phyloP scores from a whole-genome alignment of 2,888 invertebrate species.

The Drosophila algonquin region DNA sequence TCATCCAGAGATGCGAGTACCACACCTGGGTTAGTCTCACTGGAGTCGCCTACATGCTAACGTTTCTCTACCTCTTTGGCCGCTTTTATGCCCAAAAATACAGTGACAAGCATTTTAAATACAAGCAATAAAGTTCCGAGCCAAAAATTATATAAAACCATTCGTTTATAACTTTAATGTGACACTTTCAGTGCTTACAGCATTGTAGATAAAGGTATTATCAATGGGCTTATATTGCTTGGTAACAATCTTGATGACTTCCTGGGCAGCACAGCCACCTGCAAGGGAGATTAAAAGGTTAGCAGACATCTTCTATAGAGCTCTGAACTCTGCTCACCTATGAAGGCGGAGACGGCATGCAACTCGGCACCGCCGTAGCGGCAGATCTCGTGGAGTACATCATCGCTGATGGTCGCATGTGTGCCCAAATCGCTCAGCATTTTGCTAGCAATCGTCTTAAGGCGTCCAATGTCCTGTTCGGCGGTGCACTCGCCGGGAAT shows the following conservation, averaged over 20 bases:
- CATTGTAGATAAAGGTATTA: constrained; percentile 98
- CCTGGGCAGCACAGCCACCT: constrained; percentile 97
- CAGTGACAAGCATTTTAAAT: constrained; percentile 7
- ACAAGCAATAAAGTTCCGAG: constrained; percentile 14
- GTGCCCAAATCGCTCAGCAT: constrained; percentile 94
- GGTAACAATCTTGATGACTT: constrained; percentile 97
- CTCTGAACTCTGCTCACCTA: constrained; percentile 85
- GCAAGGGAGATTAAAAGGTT: background rate
- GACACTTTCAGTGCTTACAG: constrained; percentile 92
- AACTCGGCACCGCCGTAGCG: constrained; percentile 97
- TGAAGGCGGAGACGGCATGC: constrained; percentile 96
- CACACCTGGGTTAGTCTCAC: constrained; percentile 96
- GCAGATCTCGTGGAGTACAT: constrained; percentile 97
- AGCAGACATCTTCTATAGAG: no score
- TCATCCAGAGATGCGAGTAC: constrained; percentile 92
- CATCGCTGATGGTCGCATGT: constrained; percentile 92
- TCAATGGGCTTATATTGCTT: constrained; percentile 98
- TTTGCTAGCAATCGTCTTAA: constrained; percentile 90
- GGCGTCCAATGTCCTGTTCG: constrained; percentile 94
- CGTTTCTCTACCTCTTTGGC: constrained; percentile 93
- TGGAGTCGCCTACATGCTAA: constrained; percentile 93
- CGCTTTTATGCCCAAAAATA: constrained; percentile 89
- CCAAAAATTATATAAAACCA: constrained; percentile 61
- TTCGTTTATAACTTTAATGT: constrained; percentile 89
- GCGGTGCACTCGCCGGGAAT: constrained; percentile 95